Base-by-base conservation (phyloP, 2,797 vertebrate genomes). In the Sylvilagus floridanus region DNA sequence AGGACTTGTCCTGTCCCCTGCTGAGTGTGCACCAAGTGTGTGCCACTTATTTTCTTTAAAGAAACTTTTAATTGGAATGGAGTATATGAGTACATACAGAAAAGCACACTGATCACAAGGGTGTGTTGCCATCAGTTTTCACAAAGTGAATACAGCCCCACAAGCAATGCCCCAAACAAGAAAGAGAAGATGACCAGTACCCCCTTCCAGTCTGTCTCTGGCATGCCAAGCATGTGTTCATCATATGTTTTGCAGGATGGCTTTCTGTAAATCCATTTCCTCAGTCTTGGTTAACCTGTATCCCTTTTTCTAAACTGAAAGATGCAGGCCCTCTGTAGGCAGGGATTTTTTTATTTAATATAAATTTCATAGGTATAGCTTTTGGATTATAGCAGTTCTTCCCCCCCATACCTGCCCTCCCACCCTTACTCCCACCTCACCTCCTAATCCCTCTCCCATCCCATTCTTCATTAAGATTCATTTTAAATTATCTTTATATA, bases 261-360 rank as follows among this genome's bases (percentile, higher is more conserved):
- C 69, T 47, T 68, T 93, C 68, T 94, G 7, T 81, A 90, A 77
- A 88, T 84, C 71, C 17, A 28, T 89, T 87, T 81, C 60, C 17
- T 91, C 69, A 4, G 1, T 60, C 83, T 95, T 90, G 26, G 28
- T 93, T 96, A 93, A 86, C 62, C 83, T 22, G 2, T 54, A 83
- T 63, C 62, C 42, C 50, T 72, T 84, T 79, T 86, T 73, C 88
- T 79, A 93, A 90, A 92, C 35, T 42, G 35, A 95, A 83, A 84
- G 24, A 73, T 35, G 2, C 16, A 10, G n/a, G 47, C 32, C 32
- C 22, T 81, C 86, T 63, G 54, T 52, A 54, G 13, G n/a, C 42
- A 71, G 50, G 37, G 71, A 84, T 69, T 95, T 75, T 42, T 42
- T 42, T 42, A 42, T 42, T 42, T 42, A 42, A 42, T 42, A 42